Evolutionary conservation across 2,888 invertebrate species (phyloP), one percentile per base, ranked within the genome.

Genomic region (Sesia bembeciformis): DNA sequence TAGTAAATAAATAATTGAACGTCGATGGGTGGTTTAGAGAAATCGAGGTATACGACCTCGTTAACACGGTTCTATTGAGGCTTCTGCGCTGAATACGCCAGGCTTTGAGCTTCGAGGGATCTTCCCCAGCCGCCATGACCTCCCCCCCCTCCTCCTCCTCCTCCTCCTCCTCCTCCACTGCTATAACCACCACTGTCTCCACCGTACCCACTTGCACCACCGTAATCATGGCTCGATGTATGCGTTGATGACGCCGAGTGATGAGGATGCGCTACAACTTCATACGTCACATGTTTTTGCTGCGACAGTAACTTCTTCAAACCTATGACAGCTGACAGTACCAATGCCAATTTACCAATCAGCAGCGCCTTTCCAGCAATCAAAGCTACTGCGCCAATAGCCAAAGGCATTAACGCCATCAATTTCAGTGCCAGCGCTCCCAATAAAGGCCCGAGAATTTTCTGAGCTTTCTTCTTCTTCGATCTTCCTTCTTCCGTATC

Each of bases 201-300:
- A 4, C 93, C 92, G 60, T 93, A 92, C 4, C 92, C 92, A 62
- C 91, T 91, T n/a, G 92, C 91, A 8, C 91, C 92, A 43, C 90
- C 90, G 60, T 91, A 91, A 52, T 91, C 91, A 40, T 95, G 94
- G 67, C 93, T 93, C 61, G 94, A 93, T 7, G 40, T 52, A n/a
- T 52, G 52, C 55, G 92, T 91, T 57, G 93, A 91, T 58, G 93
- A 91, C 62, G 92, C 90, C 58, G 93, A 91, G 77, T 95, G 95
- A 69, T 95, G 95, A 54, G 96, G 95, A 78, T 96, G 96, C 0
- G 95, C 93, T 0, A 96, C 95, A 42, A 96, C 96, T 76, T 96
- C 96, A 74, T 96, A 96, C 4, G 96, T 96, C 61, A 96, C 96
- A 72, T 95, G 95, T 74, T 96, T 96, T 82, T 95, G 94, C 72